phyloP scores from a whole-genome alignment of 2,797 vertebrate genomes.

The Crocidura indochinensis region DNA sequence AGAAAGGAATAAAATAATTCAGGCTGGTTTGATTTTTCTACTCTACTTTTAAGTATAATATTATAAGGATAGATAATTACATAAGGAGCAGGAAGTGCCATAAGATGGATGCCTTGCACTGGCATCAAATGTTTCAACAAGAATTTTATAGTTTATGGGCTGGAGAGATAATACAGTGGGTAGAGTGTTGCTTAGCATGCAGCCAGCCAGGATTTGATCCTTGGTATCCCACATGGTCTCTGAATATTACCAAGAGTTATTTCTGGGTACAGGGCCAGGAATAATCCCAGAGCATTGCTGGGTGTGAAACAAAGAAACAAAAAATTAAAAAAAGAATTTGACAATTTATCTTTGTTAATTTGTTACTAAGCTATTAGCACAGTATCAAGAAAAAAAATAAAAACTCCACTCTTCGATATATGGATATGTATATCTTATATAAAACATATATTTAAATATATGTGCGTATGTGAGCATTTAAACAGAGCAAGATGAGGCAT shows the following conservation, averaged over 20 bases:
- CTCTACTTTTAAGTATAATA: neutral
- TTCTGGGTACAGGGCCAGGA: too few relatives aligned
- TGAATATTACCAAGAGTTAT: too few relatives aligned
- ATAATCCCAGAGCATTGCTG: too few relatives aligned
- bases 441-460: too few relatives aligned
- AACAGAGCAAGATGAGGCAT: slow-evolving; percentile 36
- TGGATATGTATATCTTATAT: too few relatives aligned
- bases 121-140: neutral
- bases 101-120: neutral
- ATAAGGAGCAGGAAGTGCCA: too few relatives aligned
- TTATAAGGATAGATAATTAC: neutral
- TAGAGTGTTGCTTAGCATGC: too few relatives aligned
- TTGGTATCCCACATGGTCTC: too few relatives aligned
- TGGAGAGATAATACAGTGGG: too few relatives aligned
- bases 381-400: slow-evolving; percentile 22
- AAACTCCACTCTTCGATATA: neutral
- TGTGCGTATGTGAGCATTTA: too few relatives aligned
- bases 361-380: neutral
- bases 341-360: neutral
- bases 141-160: neutral
- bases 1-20: neutral
- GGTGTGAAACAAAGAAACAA: too few relatives aligned
- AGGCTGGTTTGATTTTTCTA: neutral
- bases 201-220: too few relatives aligned
- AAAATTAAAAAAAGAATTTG: neutral